phyloP scores from a whole-genome alignment of 2,888 invertebrate genomes.

The Dolichopus griseipennis region DNA sequence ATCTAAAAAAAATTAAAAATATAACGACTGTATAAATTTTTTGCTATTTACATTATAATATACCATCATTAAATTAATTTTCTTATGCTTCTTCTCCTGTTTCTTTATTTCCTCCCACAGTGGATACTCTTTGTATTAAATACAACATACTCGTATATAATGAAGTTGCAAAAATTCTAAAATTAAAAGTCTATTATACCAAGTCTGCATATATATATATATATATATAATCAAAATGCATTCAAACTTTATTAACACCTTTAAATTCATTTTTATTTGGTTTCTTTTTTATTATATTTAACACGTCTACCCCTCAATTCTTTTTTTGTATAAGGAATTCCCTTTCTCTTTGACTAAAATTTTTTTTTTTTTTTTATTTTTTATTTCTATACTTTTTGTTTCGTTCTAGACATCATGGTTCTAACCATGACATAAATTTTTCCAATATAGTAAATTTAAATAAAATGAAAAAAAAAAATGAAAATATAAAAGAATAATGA shows the following conservation, averaged over 20 bases:
- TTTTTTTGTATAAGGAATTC: too few relatives aligned
- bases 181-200: too few relatives aligned
- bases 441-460: not conserved
- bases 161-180: too few relatives aligned
- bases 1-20: not conserved
- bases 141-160: too few relatives aligned
- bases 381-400: too few relatives aligned
- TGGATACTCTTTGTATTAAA: too few relatives aligned
- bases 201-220: too few relatives aligned
- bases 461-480: not conserved
- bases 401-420: not conserved
- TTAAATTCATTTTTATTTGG: not conserved
- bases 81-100: not conserved
- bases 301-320: too few relatives aligned
- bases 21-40: not conserved
- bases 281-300: too few relatives aligned
- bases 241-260: not conserved
- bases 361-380: too few relatives aligned
- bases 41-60: not conserved
- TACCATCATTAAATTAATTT: conserved; percentile 1
- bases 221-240: not conserved
- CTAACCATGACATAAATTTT: not conserved
- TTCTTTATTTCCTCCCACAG: too few relatives aligned
- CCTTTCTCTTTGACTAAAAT: too few relatives aligned
- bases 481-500: not conserved